Conservation (phyloP, 2,797 vertebrate species). For the Amphiprion clarkii region DNA sequence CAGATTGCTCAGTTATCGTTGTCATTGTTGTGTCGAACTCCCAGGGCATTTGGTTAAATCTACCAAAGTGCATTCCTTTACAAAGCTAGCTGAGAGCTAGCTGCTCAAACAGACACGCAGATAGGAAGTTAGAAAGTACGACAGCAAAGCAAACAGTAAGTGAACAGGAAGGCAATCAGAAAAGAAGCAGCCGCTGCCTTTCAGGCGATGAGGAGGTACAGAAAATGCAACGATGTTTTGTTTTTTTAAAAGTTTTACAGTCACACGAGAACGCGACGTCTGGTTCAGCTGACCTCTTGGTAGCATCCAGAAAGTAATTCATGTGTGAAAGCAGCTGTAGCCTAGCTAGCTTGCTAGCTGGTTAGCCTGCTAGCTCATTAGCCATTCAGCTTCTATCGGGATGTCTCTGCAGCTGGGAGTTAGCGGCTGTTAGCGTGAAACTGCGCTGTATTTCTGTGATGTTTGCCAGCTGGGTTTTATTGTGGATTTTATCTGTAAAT, state of each 20-base stretch:
- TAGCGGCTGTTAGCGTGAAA: constrained; percentile 87
- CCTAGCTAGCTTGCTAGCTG: constrained; percentile 43
- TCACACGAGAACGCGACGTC: constrained; percentile 29
- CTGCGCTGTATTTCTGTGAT: constrained; percentile 93
- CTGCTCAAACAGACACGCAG: constrained; percentile 46
- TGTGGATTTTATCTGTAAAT: constrained; percentile 88
- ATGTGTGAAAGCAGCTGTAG: constrained; percentile 47
- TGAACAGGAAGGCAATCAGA: background rate
- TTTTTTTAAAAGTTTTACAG: constrained; percentile 7
- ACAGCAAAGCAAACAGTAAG: constrained; percentile 13
- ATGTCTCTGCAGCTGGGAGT: constrained; percentile 45
- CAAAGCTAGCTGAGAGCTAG: constrained; percentile 74
- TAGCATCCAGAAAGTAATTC: constrained; percentile 48
- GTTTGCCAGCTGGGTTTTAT: constrained; percentile 87
- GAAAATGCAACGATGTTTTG: constrained; percentile 14
- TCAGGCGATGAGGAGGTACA: background rate
- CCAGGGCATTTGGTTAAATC: constrained; percentile 96
- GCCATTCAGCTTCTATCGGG: constrained; percentile 35
- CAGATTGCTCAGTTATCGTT: constrained; percentile 89
- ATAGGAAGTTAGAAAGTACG: constrained; percentile 10
- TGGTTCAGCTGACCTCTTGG: constrained; percentile 47
- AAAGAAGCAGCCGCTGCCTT: constrained; percentile 18
- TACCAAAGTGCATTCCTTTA: constrained; percentile 99
- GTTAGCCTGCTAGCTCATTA: constrained; percentile 47
- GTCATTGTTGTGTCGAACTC: constrained; percentile 74